Conservation (phyloP, 92 coral and sea anemone genomes). For the Heteractis magnifica region DNA sequence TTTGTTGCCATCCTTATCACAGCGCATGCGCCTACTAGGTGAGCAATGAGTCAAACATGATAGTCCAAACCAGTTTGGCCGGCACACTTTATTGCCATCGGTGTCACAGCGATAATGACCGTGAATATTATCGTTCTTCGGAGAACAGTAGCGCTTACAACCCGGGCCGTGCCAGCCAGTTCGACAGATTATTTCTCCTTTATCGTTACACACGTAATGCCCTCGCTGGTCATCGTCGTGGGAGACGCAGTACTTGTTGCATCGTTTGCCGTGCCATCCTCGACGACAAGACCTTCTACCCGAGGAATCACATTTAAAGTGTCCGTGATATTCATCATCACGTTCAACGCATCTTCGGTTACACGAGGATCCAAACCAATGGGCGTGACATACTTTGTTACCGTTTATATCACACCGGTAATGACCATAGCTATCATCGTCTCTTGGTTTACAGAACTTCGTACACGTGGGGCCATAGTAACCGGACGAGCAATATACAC, state of each 20-base stretch:
- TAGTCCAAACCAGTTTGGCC: slow-evolving; percentile 59
- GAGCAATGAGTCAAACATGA: slow-evolving; percentile 57
- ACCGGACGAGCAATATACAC: slow-evolving; percentile 25
- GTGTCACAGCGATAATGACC: slow-evolving; percentile 57
- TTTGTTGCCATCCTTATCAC: slow-evolving; percentile 54
- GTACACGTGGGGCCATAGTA: slow-evolving; percentile 56
- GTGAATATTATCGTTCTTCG: slow-evolving; percentile 22
- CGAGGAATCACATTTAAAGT: slow-evolving; percentile 47
- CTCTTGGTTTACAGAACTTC: slow-evolving; percentile 40
- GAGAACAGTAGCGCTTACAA: slow-evolving; percentile 40
- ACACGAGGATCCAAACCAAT: slow-evolving; percentile 49
- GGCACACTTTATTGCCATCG: slow-evolving; percentile 52
- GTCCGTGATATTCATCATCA: slow-evolving; percentile 43
- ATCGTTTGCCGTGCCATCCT: slow-evolving; percentile 56
- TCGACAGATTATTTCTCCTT: slow-evolving; percentile 49
- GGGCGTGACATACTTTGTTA: slow-evolving; percentile 33
- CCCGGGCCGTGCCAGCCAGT: slow-evolving; percentile 49
- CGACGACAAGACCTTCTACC: slow-evolving; percentile 45
- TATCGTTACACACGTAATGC: slow-evolving; percentile 46
- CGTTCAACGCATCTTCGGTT: slow-evolving; percentile 32
- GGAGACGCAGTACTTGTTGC: slow-evolving; percentile 46
- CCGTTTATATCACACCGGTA: slow-evolving; percentile 48
- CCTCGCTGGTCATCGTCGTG: slow-evolving; percentile 37
- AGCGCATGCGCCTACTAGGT: slow-evolving; percentile 49
- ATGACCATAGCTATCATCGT: slow-evolving; percentile 37